phyloP scores from a whole-genome alignment of 53 echinoderm and acorn worm genomes.

The Paracentrotus lividus region DNA sequence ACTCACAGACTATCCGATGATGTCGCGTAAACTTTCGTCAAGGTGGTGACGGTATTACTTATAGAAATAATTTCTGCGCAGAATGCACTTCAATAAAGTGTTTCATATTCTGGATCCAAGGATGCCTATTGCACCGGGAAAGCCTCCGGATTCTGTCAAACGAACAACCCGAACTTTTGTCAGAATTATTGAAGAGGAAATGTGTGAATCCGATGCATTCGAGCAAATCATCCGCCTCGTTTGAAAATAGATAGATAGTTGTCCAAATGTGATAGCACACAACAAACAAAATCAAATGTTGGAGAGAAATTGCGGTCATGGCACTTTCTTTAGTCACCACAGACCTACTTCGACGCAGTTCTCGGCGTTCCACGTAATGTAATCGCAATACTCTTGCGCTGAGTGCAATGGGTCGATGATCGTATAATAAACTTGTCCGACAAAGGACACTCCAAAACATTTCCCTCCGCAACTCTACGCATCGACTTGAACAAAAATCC shows the following conservation, averaged over 20 bases:
- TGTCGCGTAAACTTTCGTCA: constrained; percentile 84
- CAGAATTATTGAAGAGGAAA: constrained; percentile 73
- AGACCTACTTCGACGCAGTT: not conserved
- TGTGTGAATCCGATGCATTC: constrained; percentile 80
- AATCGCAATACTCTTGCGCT: constrained; percentile 88
- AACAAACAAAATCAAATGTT: not conserved
- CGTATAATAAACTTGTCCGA: constrained; percentile 62
- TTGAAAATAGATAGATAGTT: constrained; percentile 76
- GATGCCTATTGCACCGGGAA: constrained; percentile 78
- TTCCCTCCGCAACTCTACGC: not conserved
- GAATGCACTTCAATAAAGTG: constrained; percentile 78
- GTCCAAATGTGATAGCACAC: constrained; percentile 16
- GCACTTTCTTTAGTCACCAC: constrained; percentile 44
- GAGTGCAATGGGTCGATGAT: constrained; percentile 84
- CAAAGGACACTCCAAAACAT: constrained; percentile 13
- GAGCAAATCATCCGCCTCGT: constrained; percentile 66
- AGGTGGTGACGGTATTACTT: constrained; percentile 83
- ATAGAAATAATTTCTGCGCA: constrained; percentile 93
- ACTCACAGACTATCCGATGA: constrained; percentile 72
- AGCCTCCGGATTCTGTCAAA: constrained; percentile 67
- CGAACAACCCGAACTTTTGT: constrained; percentile 74
- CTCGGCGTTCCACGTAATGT: constrained; percentile 62
- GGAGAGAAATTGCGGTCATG: not conserved
- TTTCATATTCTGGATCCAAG: constrained; percentile 81
- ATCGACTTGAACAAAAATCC: not conserved